Evolutionary conservation across 2,797 vertebrate species (phyloP), one percentile per base, ranked within the genome.

Genomic region (Nannoperca australis): DNA sequence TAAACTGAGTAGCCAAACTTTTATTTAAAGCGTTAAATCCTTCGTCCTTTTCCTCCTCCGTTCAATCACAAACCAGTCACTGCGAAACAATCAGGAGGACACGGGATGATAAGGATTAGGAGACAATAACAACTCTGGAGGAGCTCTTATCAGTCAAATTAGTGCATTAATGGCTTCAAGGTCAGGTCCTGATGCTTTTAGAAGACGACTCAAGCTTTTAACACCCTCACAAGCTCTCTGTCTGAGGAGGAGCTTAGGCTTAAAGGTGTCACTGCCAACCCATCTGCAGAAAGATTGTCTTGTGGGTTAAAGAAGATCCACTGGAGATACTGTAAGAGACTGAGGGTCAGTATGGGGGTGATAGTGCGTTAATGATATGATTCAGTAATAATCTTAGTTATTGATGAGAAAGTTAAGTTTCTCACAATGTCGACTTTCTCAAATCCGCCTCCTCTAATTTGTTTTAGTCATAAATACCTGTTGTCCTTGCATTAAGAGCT

Each of bases 61-160:
- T 60, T 47, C 14, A 27, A 70, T 82, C 55, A 36, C 62, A 56
- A 68, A 58, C 67, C 76, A 56, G 44, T 65, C 42, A 5, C 64
- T 34, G 69, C 24, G 55, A 79, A 81, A 85, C 79, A 83, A 89
- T 86, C 79, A 82, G 68, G 77, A 64, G 71, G 36, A 63, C 70
- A 54, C 22, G 5, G 70, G 53, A 69, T 15, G 89, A 91, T 90
- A 82, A 89, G 82, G 78, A 89, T 84, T 78, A 85, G 64, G 80
- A 67, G 65, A 64, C 55, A 76, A 90, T 91, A 84, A 84, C n/a
- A 53, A 63, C 82, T 58, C 56, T 1, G 7, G 9, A 38, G 60
- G 44, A 60, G 62, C 54, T 63, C 51, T 85, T 92, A 91, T 93
- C 92, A 86, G 90, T 87, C 81, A 87, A 89, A 92, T 92, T 91